These are phyloP conservation scores for Glossophaga mutica DNA, from an alignment of 2,797 vertebrate genomes.

Conservation along the genomic window DNA sequence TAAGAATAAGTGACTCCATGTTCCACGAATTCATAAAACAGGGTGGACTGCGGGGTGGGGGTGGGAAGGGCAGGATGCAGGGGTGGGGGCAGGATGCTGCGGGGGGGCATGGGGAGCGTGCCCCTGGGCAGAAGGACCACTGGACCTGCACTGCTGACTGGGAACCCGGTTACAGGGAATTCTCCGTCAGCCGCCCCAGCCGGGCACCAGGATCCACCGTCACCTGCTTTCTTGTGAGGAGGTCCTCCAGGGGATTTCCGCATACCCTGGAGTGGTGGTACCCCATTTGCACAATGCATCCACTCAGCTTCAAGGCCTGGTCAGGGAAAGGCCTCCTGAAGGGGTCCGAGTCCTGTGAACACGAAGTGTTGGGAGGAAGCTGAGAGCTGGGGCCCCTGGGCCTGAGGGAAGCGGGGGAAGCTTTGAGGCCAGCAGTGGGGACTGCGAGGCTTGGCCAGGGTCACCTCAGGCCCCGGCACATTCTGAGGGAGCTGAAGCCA, in stretches of 20 bases:
- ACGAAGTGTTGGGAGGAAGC: not conserved
- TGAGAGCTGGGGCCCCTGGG: not conserved
- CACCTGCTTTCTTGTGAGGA: not conserved
- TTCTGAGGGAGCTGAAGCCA: not conserved
- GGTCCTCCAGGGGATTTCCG: not conserved
- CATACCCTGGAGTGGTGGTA: fast-evolving
- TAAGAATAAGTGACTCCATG: not conserved
- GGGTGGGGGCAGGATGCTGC: fast-evolving
- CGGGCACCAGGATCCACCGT: not conserved
- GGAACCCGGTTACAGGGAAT: too few species aligned
- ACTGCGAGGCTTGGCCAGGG: not conserved
- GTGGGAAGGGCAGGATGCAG: not conserved
- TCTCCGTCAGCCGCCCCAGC: not conserved
- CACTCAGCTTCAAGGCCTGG: not conserved
- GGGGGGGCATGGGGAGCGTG: not conserved
- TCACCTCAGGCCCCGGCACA: not conserved
- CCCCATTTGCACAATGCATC: not conserved
- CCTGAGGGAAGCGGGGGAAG: not conserved
- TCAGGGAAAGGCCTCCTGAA: not conserved
- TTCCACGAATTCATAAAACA: not conserved
- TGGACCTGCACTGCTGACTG: fast-evolving
- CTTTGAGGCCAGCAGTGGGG: not conserved
- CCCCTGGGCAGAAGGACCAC: not conserved
- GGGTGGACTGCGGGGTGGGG: not conserved
- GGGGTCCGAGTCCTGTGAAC: not conserved